Percentiles rank a stretch among this genome's conserved stretches.
These are phyloP conservation scores for Clostera curtula DNA, from an alignment of 2,888 invertebrate species.

Conservation along the genomic window DNA sequence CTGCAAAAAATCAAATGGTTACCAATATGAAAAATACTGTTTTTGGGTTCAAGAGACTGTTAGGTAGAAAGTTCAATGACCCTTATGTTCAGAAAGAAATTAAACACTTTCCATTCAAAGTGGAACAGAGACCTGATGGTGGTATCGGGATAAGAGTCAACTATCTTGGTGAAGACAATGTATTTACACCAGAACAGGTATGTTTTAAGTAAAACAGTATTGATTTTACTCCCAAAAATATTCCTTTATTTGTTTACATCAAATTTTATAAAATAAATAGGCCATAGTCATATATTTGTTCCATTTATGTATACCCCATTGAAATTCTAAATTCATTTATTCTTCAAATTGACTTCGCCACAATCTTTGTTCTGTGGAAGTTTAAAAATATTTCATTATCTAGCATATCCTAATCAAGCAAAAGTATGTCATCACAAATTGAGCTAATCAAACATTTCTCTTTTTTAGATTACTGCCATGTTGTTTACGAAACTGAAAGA, in stretches of 20 bases:
- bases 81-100: slow-evolving; percentile 90
- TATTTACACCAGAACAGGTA: slow-evolving; percentile 92
- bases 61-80: slow-evolving; percentile 94
- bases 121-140: slow-evolving; percentile 84
- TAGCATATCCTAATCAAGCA: too few relatives aligned
- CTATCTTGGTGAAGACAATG: slow-evolving; percentile 89
- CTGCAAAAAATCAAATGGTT: slow-evolving; percentile 96
- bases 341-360: too few relatives aligned
- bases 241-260: too few relatives aligned
- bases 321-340: too few relatives aligned
- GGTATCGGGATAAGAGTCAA: slow-evolving; percentile 90
- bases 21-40: slow-evolving; percentile 99
- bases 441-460: neutral
- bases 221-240: too few relatives aligned
- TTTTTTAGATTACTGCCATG: slow-evolving; percentile 88
- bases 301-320: too few relatives aligned
- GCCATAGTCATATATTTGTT: too few relatives aligned
- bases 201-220: too few relatives aligned
- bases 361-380: too few relatives aligned
- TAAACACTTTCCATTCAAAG: slow-evolving; percentile 84
- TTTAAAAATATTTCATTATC: too few relatives aligned
- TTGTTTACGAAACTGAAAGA: slow-evolving; percentile 97
- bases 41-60: slow-evolving; percentile 91
- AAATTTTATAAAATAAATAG: too few relatives aligned
- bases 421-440: slow-evolving; percentile 3